These are phyloP conservation scores for Lepus townsendii DNA, from an alignment of 2,797 vertebrate species.

Conservation along the genomic window DNA sequence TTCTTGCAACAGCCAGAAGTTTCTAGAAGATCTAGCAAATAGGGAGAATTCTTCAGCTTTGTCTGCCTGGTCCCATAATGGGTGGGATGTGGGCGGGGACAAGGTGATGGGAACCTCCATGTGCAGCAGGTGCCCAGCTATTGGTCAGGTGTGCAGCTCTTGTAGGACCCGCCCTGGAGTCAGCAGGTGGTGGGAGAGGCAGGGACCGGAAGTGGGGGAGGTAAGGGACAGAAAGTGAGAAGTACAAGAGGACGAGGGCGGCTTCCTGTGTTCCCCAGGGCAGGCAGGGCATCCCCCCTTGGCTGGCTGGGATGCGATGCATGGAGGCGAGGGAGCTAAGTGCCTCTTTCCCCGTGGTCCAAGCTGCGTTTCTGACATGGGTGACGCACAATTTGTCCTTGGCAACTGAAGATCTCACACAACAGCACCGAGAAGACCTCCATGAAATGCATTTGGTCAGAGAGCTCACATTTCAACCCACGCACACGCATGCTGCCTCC, in stretches of 20 bases:
- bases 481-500: fast-evolving
- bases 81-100: neutral
- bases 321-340: neutral
- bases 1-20: neutral
- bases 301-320: neutral
- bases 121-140: neutral
- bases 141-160: neutral
- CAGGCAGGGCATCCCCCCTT: neutral
- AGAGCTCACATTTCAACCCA: neutral
- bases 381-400: neutral
- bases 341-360: neutral
- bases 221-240: neutral
- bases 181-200: neutral
- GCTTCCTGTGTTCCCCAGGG: no score
- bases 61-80: neutral
- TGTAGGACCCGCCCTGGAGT: neutral
- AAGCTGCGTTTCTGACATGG: neutral
- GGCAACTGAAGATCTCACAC: neutral
- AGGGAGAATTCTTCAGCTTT: neutral
- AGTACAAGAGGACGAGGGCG: neutral
- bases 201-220: neutral
- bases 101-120: neutral
- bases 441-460: neutral
- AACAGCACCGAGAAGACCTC: neutral
- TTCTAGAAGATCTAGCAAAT: constrained; percentile 30